Percentiles rank a stretch among this genome's conserved stretches.
phyloP scores from a whole-genome alignment of 2,888 invertebrate species.

The Scaptomyza polygonia region DNA sequence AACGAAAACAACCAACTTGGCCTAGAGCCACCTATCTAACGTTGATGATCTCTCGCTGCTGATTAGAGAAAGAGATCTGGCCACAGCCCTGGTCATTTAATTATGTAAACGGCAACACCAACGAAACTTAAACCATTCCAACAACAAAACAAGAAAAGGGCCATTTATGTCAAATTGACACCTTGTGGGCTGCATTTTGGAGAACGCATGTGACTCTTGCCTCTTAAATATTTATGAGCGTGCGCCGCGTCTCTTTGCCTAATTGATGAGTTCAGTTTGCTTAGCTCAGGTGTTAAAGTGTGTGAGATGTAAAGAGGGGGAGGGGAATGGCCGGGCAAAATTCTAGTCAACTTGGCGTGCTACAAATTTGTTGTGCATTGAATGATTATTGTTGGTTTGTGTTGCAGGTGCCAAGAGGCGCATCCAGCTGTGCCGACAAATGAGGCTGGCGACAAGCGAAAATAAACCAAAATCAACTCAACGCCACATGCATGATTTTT shows the following conservation, averaged over 20 bases:
- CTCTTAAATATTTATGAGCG: slow-evolving; percentile 78
- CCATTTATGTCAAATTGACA: slow-evolving; percentile 81
- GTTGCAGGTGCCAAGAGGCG: slow-evolving; percentile 72
- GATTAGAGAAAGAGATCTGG: slow-evolving; percentile 50
- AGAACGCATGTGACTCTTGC: slow-evolving; percentile 37
- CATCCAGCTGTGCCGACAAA: slow-evolving; percentile 79
- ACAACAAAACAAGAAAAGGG: slow-evolving; percentile 25
- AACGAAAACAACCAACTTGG: slow-evolving; percentile 13
- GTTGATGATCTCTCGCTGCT: slow-evolving; percentile 41
- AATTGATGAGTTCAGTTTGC: slow-evolving; percentile 73
- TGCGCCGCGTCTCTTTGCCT: slow-evolving; percentile 65
- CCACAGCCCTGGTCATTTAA: slow-evolving; percentile 55
- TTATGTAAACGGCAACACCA: slow-evolving; percentile 71
- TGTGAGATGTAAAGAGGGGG: not conserved
- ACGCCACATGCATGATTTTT: slow-evolving; percentile 41
- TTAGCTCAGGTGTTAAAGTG: slow-evolving; percentile 57
- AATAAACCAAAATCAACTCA: slow-evolving; percentile 78
- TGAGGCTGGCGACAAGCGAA: slow-evolving; percentile 79
- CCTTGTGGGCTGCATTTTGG: slow-evolving; percentile 43
- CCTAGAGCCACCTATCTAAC: slow-evolving; percentile 4
- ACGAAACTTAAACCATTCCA: slow-evolving; percentile 14
- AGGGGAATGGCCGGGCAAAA: slow-evolving; percentile 9
- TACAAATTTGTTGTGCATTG: slow-evolving; percentile 58
- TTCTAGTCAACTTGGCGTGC: slow-evolving; percentile 53
- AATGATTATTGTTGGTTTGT: slow-evolving; percentile 26